A percentile compares a stretch with the other conserved stretches of the same genome.
Evolutionary conservation across 92 coral and sea anemone species (phyloP).

Genomic region (Chrysogorgia sp.): DNA sequence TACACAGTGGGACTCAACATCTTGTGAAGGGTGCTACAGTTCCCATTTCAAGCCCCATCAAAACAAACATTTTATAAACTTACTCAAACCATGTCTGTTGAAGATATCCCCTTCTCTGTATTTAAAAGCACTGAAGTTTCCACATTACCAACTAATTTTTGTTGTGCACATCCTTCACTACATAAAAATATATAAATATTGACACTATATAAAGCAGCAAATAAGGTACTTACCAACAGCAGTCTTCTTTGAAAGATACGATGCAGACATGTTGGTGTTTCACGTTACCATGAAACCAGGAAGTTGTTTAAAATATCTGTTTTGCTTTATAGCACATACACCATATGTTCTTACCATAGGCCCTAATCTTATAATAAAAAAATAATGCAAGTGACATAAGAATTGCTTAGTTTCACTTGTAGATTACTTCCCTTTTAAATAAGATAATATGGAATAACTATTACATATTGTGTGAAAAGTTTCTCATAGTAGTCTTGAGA

Average conservation of each 20-base stretch:
- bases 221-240: not conserved
- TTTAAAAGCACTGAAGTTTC: conserved; percentile 28
- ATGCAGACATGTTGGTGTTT: not conserved
- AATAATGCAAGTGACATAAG: not conserved
- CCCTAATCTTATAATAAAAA: conserved; percentile 41
- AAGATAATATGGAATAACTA: too few relatives aligned
- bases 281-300: conserved; percentile 53
- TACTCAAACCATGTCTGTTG: conserved; percentile 57
- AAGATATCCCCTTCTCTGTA: conserved; percentile 8
- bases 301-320: conserved; percentile 49
- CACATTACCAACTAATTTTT: conserved; percentile 51
- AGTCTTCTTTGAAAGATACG: not conserved
- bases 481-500: too few relatives aligned
- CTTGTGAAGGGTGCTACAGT: too few relatives aligned
- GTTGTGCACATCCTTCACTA: conserved; percentile 44
- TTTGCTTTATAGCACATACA: conserved; percentile 62
- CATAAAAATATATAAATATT: too few relatives aligned
- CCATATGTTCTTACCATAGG: conserved; percentile 71
- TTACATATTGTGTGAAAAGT: too few relatives aligned
- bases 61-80: conserved; percentile 6
- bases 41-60: too few relatives aligned
- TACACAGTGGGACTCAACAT: too few relatives aligned
- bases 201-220: not conserved
- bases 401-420: too few relatives aligned
- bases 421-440: too few relatives aligned